phyloP scores from a whole-genome alignment of 2,113 vertebrate genomes.

The Trochalopteron elliotii region DNA sequence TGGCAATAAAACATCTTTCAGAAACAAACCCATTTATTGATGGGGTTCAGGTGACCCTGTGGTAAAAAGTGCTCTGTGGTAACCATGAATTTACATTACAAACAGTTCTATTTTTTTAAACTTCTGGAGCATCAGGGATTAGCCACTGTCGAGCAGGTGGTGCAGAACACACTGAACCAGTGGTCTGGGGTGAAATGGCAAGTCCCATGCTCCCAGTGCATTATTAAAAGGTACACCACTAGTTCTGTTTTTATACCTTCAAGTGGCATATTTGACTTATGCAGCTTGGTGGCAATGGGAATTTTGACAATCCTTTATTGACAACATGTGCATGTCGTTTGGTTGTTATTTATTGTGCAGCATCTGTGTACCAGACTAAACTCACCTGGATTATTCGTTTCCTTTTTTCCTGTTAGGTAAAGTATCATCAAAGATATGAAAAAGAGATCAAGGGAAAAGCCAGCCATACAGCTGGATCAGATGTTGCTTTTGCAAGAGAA shows the following conservation, averaged over 20 bases:
- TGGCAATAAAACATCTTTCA: not conserved
- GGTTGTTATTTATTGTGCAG: not conserved
- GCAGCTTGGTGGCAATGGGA: not conserved
- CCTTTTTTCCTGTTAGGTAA: slow-evolving; percentile 73
- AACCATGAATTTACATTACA: not conserved
- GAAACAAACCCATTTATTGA: not conserved
- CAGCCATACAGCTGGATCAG: slow-evolving; percentile 75
- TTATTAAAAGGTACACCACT: not conserved
- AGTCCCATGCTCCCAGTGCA: not conserved
- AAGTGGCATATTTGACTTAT: not conserved
- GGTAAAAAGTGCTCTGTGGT: not conserved
- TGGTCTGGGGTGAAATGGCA: not conserved
- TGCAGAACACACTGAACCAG: not conserved
- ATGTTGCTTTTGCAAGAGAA: slow-evolving; percentile 72
- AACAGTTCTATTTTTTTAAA: not conserved
- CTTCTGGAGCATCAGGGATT: not conserved
- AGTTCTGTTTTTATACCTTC: not conserved
- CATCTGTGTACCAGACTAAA: not conserved
- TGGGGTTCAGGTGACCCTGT: not conserved
- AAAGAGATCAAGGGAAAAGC: slow-evolving; percentile 87
- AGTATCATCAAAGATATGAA: slow-evolving; percentile 86
- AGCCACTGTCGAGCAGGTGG: not conserved
- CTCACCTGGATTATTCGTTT: not conserved
- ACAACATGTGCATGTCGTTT: not conserved
- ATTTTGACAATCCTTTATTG: not conserved